Percentiles rank a stretch among this genome's conserved stretches.
phyloP scores from a whole-genome alignment of 2,113 vertebrate genomes.

The Dolichotis patagonum region DNA sequence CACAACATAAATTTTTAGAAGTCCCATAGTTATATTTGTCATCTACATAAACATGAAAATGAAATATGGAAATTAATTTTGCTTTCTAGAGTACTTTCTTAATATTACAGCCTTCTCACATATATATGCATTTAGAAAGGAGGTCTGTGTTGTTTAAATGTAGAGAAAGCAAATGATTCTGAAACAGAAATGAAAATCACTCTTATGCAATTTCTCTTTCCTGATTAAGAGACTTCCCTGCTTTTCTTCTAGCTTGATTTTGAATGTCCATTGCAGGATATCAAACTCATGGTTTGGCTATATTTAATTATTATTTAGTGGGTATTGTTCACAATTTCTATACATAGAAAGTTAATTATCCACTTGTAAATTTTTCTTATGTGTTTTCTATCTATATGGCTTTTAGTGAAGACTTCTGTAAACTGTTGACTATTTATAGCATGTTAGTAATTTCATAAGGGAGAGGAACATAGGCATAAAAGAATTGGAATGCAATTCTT shows the following conservation, averaged over 20 bases:
- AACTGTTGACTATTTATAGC: conserved; percentile 26
- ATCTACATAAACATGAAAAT: conserved; percentile 47
- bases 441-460: conserved; percentile 10
- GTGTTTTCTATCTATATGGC: not conserved
- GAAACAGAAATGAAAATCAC: conserved; percentile 54
- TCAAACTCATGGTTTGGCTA: conserved; percentile 16
- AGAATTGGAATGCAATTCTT: conserved; percentile 33
- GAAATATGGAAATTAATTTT: conserved; percentile 67
- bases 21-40: conserved; percentile 57
- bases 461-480: not conserved
- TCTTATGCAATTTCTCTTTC: conserved; percentile 22
- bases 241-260: not conserved
- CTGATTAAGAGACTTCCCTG: not conserved
- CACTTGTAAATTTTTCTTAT: conserved; percentile 40
- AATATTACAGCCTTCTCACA: conserved; percentile 8
- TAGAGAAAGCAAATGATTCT: conserved; percentile 48
- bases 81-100: conserved; percentile 42
- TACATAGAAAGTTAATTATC: conserved; percentile 43
- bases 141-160: conserved; percentile 9
- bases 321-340: not conserved
- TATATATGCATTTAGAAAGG: conserved; percentile 20
- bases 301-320: conserved; percentile 56
- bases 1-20: conserved; percentile 64
- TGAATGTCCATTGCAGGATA: conserved; percentile 10
- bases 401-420: conserved; percentile 32